Evolutionary conservation across 2,888 invertebrate genomes (phyloP).

Genomic region (Drosophila silvestris): DNA sequence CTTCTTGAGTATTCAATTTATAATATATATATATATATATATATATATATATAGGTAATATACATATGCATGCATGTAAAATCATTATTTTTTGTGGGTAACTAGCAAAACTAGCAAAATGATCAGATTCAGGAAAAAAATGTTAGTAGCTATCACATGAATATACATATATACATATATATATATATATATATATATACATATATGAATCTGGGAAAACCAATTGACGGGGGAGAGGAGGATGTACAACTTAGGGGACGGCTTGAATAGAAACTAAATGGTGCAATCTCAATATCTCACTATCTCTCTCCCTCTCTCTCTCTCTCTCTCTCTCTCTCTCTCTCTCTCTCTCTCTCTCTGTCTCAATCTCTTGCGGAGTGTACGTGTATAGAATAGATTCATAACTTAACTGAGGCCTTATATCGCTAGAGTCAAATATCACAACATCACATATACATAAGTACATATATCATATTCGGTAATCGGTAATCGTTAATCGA

Average conservation of each 20-base stretch:
- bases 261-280: slow-evolving; percentile 36
- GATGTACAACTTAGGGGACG: slow-evolving; percentile 30
- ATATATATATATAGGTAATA: slow-evolving; percentile 2
- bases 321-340: not conserved
- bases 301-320: not conserved
- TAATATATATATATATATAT: slow-evolving; percentile 1
- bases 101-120: slow-evolving; percentile 32
- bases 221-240: slow-evolving; percentile 23
- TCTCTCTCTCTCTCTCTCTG: not conserved
- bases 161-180: slow-evolving; percentile 5
- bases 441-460: slow-evolving; percentile 68
- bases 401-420: slow-evolving; percentile 47
- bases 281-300: slow-evolving; percentile 6
- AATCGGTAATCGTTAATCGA: slow-evolving; percentile 45
- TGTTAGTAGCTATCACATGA: slow-evolving; percentile 60
- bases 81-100: slow-evolving; percentile 2
- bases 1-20: slow-evolving; percentile 9
- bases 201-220: slow-evolving; percentile 36
- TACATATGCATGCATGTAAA: not conserved
- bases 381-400: slow-evolving; percentile 16
- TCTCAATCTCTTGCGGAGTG: slow-evolving; percentile 2
- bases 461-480: slow-evolving; percentile 51
- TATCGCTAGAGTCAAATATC: slow-evolving; percentile 66
- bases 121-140: slow-evolving; percentile 16
- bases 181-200: not conserved